Evolutionary conservation across 2,888 invertebrate species (phyloP).

Genomic region (Corbicula japonica): DNA sequence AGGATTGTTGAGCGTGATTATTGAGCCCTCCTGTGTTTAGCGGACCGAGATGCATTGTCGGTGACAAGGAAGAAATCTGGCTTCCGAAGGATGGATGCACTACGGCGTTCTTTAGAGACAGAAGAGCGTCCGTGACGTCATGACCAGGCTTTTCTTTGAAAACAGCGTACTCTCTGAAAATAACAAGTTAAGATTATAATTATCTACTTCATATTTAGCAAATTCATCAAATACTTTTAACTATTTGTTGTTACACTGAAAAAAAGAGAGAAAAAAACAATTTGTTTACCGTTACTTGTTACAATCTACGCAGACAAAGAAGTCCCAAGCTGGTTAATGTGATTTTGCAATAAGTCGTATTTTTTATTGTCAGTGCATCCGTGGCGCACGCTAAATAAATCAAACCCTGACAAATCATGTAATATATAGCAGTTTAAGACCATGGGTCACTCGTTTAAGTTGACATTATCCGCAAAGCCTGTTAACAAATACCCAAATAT

Average conservation of each 20-base stretch:
- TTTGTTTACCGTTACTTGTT: too few relatives aligned
- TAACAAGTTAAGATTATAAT: conserved; percentile 3
- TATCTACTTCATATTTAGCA: too few relatives aligned
- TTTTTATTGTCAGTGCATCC: too few relatives aligned
- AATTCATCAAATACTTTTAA: too few relatives aligned
- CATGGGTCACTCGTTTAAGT: conserved; percentile 24
- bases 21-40: conserved; percentile 52
- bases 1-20: conserved; percentile 60
- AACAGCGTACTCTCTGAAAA: conserved; percentile 82
- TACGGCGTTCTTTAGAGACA: conserved; percentile 95
- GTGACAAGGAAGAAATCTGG: conserved; percentile 86
- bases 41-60: conserved; percentile 74
- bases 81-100: conserved; percentile 90
- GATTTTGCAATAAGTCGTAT: too few relatives aligned
- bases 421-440: conserved; percentile 19
- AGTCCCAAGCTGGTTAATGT: too few relatives aligned
- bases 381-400: background rate
- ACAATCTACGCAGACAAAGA: too few relatives aligned
- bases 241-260: too few relatives aligned
- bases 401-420: background rate
- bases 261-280: too few relatives aligned
- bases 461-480: conserved; percentile 42
- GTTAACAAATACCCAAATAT: conserved; percentile 44
- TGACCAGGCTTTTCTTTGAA: conserved; percentile 84
- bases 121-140: conserved; percentile 95